These are phyloP conservation scores for Scarus forsteni DNA, from an alignment of 2,797 vertebrate species.

Conservation along the genomic window DNA sequence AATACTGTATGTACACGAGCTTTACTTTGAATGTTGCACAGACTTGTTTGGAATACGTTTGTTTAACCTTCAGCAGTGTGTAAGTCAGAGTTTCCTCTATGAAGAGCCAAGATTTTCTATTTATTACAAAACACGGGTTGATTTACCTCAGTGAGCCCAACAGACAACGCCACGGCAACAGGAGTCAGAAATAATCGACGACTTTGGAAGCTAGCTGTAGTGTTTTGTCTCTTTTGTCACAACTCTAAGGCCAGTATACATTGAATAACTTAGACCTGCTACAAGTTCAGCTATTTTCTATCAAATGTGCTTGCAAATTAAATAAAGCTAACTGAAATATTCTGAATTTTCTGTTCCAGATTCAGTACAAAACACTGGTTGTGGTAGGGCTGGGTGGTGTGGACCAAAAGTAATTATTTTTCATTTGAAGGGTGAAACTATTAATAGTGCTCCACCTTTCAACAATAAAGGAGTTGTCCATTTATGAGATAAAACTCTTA, in stretches of 20 bases:
- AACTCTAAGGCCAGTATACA: slow-evolving; percentile 46
- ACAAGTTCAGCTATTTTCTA: slow-evolving; percentile 26
- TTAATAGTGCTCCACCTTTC: too few species aligned
- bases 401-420: too few species aligned
- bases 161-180: slow-evolving; percentile 20
- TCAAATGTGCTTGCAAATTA: slow-evolving; percentile 37
- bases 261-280: slow-evolving; percentile 24
- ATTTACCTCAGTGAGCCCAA: slow-evolving; percentile 40
- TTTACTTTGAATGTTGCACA: slow-evolving; percentile 80
- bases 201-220: slow-evolving; percentile 31
- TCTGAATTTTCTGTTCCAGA: slow-evolving; percentile 33
- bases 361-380: slow-evolving; percentile 18
- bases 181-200: slow-evolving; percentile 23
- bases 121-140: slow-evolving; percentile 71
- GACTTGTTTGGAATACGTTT: slow-evolving; percentile 62
- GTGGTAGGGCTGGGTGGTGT: slow-evolving; percentile 4
- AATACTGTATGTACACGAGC: slow-evolving; percentile 68
- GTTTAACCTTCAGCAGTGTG: slow-evolving; percentile 55
- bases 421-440: too few species aligned
- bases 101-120: slow-evolving; percentile 77
- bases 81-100: slow-evolving; percentile 60
- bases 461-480: too few species aligned
- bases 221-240: slow-evolving; percentile 21
- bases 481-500: too few species aligned
- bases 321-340: slow-evolving; percentile 21